Evolutionary conservation across 92 coral and sea anemone genomes (phyloP), one percentile per base, ranked within the genome.

Genomic region (Porites rus): DNA sequence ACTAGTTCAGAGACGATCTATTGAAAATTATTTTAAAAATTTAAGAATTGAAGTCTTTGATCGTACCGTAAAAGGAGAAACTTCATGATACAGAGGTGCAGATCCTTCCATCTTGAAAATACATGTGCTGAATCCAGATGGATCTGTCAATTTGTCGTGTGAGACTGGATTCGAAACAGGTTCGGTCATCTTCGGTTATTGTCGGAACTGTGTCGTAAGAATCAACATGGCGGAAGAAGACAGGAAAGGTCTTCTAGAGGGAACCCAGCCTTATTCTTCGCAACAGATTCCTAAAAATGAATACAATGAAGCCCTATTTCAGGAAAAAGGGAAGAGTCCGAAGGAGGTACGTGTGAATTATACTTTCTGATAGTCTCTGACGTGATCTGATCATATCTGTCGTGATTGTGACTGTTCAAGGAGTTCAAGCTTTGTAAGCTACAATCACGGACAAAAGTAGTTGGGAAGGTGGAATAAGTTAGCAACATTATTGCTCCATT

Each of bases 301-400:
- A 18, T 31, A 52, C 14, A 51, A 66, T 11, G 52, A 51, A 9
- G 75, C 74, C 6, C 91, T 87, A 53, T 91, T 87, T 52, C 94
- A 91, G 14, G 91, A 91, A 12, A 82, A 82, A 71, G 94, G 94
- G 59, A 72, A 65, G 87, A 91, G 94, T 38, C 91, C 91, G 2
- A 70, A 65, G 78, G 94, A 87, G 86, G 94, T 91, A 77, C 18
- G 77, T 14, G 56, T 54, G 8, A 56, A 56, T 9, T 10, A 10
- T 56, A 10, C 16, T 56, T 56, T 56, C 16, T 56, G 11, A 14
- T 56, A 11, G 46, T 38, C 46, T 38, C 46, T 38, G 46, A 38
- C 6, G 46, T 38, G 46, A 38, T 38, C 6, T 38, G 46, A 4
- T 38, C 46, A 38, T 3, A 38, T 38, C 46, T 3, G 46, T 38